phyloP scores from a whole-genome alignment of 2,113 vertebrate genomes.

The Apus apus region DNA sequence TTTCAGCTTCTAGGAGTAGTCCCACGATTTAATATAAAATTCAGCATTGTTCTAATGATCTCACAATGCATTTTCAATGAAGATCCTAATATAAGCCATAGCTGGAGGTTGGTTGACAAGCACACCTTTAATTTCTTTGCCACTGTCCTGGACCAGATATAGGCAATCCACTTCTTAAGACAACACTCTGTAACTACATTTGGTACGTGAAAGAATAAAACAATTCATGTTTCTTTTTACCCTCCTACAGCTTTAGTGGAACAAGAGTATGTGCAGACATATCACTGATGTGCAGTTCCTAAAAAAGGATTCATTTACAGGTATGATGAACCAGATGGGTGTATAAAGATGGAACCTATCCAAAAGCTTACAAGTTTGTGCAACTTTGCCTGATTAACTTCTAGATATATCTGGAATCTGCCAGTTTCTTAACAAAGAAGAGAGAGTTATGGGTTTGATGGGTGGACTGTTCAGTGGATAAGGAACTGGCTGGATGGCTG shows the following conservation, averaged over 20 bases:
- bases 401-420: not conserved
- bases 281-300: not conserved
- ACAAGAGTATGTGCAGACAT: not conserved
- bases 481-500: no score
- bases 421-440: not conserved
- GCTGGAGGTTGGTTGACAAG: not conserved
- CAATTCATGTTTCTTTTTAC: not conserved
- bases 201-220: conserved; percentile 5
- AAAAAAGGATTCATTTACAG: not conserved
- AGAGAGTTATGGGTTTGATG: no score
- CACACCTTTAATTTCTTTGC: not conserved
- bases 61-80: not conserved
- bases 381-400: not conserved
- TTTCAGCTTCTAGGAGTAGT: not conserved
- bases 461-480: no score
- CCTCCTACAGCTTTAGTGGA: not conserved
- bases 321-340: not conserved
- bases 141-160: not conserved
- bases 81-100: not conserved
- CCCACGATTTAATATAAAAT: rapidly evolving
- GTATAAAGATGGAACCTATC: not conserved
- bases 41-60: not conserved
- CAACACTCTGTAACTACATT: not conserved
- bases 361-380: not conserved
- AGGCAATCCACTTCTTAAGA: not conserved